Base-by-base conservation (phyloP, 2,797 vertebrate species). In the Chiloscyllium punctatum region DNA sequence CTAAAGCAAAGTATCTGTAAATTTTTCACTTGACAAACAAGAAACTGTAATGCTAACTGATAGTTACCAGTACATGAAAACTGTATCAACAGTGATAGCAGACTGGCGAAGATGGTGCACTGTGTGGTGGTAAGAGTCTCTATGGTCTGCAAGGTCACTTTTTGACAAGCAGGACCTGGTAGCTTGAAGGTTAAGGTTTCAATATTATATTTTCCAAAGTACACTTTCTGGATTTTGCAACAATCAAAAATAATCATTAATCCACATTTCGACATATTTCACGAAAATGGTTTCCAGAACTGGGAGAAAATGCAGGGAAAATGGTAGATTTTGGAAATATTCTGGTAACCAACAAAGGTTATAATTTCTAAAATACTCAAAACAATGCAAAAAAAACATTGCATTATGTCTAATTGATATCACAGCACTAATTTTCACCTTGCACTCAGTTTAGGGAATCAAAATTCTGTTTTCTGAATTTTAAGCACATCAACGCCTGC, bases 201-300 rank as follows among this genome's bases (percentile, higher is more conserved):
- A 95, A 5, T 77, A 72, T 74, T 57, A 77, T 95, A 77, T 77
- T 74, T 74, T 72, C 30, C 15, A 51, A 74, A 16, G 71, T 95
- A 95, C 71, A 77, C 94, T 53, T 53, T 30, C 94, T 8, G 48
- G 48, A 53, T 95, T 95, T 95, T 77, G 53, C n/a, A 95, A 95
- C 27, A 7, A 72, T 95, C 72, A 95, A 33, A 51, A 95, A 95
- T 95, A 42, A 72, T 57, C 94, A 95, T 95, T 95, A 77, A 51
- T 71, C 21, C 25, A 30, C 71, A 95, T 57, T 71, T 95, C 71
- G 33, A 57, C 71, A 57, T 51, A 53, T 72, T 74, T 77, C 53
- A 77, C 42, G 21, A 77, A 92, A 95, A 53, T n/a, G 37, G 94
- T 30, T 77, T 77, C 72, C 42, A 57, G 27, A 51, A 51, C 13